Base-by-base conservation (phyloP, 2,888 invertebrate species). In the Acrocyrtus sp. region DNA sequence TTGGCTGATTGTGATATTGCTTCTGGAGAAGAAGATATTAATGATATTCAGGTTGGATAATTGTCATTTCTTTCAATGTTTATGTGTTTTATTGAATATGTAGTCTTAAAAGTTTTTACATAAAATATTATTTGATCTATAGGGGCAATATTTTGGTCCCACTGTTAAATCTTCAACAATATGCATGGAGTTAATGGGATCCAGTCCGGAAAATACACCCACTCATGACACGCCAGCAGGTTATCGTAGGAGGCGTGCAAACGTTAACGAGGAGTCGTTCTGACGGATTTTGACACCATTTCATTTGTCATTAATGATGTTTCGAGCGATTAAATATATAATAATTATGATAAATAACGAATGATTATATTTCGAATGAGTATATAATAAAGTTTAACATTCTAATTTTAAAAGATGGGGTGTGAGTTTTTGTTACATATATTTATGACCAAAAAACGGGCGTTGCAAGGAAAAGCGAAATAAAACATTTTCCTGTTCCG, bases 21-120 rank as follows among this genome's bases (percentile, higher is more conserved):
- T 81, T 34, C 85, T 84, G 78, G 86, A 85, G 43, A 86, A 85
- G 60, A 86, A 83, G 58, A 84, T 83, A n/a, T 85, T 84, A 69
- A 81, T 81, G 69, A 82, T 80, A 69, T 82, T 81, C 57, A 83
- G 67, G 60, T 77, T 75, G 5, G 41, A n/a, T 19, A 17, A 50
- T 19, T 66, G 12, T 21, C n/a, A 17, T 27, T 26, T 43, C 22
- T 68, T 15, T 45, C 62, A 26, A n/a, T n/a, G n/a, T 50, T 43
- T 45, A 50, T 62, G 34, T 29, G 12, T 12, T 29, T 41, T 53
- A 51, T 51, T 21, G 34, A 51, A 51, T 61, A 45, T n/a, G 27
- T 12, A 19, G 24, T 45, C 45, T 19, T 17, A 43, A 27, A 48
- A 48, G 6, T 34, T 34, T 34, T 34, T 34, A 34, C n/a, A 27